A percentile compares a stretch with the other conserved stretches of the same genome.
Conservation (phyloP, 2,888 invertebrate species). For the Erebia palarica region DNA sequence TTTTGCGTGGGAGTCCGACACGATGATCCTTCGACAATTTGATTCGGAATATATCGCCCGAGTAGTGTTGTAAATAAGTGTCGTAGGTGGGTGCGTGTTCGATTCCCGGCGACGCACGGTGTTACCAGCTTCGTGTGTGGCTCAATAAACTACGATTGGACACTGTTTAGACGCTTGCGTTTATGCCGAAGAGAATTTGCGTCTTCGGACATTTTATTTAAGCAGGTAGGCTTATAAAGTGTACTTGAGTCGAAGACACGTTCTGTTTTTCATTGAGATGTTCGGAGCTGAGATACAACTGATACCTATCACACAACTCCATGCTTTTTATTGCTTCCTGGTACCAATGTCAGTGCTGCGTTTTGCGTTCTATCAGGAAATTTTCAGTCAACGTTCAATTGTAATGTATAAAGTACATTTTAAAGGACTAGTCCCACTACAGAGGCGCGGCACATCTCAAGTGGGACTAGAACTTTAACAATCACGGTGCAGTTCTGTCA, state of each 20-base stretch:
- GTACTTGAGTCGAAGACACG: slow-evolving; percentile 12
- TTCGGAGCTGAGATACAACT: not conserved
- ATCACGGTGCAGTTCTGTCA: no score
- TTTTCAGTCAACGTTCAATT: no score
- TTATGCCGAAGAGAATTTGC: slow-evolving; percentile 39
- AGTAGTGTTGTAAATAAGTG: slow-evolving; percentile 69
- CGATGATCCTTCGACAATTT: slow-evolving; percentile 76
- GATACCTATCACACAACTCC: not conserved
- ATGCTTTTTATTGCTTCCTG: not conserved
- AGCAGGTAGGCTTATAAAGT: slow-evolving; percentile 9
- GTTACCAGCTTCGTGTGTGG: slow-evolving; percentile 57
- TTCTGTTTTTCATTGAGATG: slow-evolving; percentile 5
- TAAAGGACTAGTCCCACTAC: no score
- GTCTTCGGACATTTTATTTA: slow-evolving; percentile 38
- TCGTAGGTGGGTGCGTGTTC: slow-evolving; percentile 67
- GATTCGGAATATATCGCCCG: slow-evolving; percentile 72
- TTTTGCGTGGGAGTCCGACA: slow-evolving; percentile 68
- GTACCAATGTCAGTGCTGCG: not conserved
- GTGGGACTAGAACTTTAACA: no score
- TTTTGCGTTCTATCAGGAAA: no score
- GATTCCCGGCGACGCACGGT: slow-evolving; percentile 61
- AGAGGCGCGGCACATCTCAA: no score
- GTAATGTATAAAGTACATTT: no score
- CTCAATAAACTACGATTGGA: slow-evolving; percentile 45
- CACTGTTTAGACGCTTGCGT: slow-evolving; percentile 39